Evolutionary conservation across 1,140 invertebrate species (phyloP).

Genomic region (Drosophila novamexicana): DNA sequence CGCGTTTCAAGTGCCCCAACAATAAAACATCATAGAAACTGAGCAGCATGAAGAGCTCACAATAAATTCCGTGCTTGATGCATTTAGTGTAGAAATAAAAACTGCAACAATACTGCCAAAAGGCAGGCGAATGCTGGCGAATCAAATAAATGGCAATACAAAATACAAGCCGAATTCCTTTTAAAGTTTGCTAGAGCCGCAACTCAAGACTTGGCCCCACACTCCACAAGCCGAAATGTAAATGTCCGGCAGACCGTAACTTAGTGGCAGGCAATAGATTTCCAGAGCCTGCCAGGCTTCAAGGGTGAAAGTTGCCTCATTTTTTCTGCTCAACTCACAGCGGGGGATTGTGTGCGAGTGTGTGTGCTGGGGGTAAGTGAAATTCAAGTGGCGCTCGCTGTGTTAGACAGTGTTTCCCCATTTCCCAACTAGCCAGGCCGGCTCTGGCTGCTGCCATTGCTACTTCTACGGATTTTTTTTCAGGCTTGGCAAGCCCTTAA

Average conservation of each 20-base stretch:
- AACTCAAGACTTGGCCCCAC: conserved; percentile 10
- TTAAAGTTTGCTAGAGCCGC: conserved; percentile 6
- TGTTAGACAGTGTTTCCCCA: conserved; percentile 76
- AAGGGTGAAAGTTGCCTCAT: conserved; percentile 77
- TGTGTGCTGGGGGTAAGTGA: conserved; percentile 64
- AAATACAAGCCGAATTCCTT: conserved; percentile 20
- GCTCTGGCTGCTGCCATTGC: conserved; percentile 21
- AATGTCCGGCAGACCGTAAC: conserved; percentile 82
- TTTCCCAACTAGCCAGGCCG: conserved; percentile 53
- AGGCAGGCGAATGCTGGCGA: conserved; percentile 1
- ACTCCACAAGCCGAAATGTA: conserved; percentile 67
- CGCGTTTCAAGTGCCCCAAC: conserved; percentile 55
- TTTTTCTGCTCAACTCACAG: conserved; percentile 47
- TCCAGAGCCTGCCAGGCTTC: conserved; percentile 44
- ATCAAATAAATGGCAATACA: conserved; percentile 36
- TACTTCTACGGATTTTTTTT: conserved; percentile 12
- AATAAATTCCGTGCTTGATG: conserved; percentile 82
- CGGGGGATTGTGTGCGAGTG: conserved; percentile 17
- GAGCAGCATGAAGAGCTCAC: conserved; percentile 33
- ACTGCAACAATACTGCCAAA: conserved; percentile 62
- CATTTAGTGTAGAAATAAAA: conserved; percentile 74
- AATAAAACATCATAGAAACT: conserved; percentile 64
- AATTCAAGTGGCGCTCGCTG: conserved; percentile 77
- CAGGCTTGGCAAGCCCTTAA: conserved; percentile 54
- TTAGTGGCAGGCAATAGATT: conserved; percentile 83